Conservation (phyloP, 2,797 vertebrate species). For the Carcharodon carcharias region DNA sequence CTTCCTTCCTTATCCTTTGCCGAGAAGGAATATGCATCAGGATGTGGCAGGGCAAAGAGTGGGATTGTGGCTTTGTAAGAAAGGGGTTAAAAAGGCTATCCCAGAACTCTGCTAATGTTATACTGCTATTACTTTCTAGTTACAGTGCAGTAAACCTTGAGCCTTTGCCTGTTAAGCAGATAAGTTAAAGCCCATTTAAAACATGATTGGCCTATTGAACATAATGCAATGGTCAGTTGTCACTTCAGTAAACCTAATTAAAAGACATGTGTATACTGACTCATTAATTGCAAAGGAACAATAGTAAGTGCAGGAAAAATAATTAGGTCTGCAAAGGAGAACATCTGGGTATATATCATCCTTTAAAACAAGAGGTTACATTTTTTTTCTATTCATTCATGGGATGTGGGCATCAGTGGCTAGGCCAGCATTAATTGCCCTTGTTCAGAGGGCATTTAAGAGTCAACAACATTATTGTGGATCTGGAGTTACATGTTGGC, state of each 20-base stretch:
- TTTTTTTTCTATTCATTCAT: no score
- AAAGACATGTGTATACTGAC: not conserved
- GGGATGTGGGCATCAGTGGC: no score
- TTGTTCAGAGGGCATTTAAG: no score
- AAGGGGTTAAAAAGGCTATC: not conserved
- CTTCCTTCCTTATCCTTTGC: no score
- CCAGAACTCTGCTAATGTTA: not conserved
- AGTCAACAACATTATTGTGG: no score
- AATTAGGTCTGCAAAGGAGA: not conserved
- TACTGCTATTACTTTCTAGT: not conserved
- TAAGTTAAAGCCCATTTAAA: not conserved
- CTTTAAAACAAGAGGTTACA: no score
- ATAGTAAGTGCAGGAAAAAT: not conserved
- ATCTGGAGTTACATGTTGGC: no score
- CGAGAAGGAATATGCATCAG: no score
- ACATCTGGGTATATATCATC: not conserved
- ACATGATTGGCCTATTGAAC: not conserved
- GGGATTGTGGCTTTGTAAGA: no score
- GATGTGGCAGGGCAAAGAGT: no score
- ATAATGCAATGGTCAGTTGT: not conserved
- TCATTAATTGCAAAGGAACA: not conserved
- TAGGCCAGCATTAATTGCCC: no score
- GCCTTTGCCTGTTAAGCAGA: not conserved
- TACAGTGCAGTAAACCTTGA: not conserved
- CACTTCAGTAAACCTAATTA: not conserved